These are phyloP conservation scores for Dysmachus trigonus DNA, from an alignment of 2,888 invertebrate genomes.

Conservation along the genomic window DNA sequence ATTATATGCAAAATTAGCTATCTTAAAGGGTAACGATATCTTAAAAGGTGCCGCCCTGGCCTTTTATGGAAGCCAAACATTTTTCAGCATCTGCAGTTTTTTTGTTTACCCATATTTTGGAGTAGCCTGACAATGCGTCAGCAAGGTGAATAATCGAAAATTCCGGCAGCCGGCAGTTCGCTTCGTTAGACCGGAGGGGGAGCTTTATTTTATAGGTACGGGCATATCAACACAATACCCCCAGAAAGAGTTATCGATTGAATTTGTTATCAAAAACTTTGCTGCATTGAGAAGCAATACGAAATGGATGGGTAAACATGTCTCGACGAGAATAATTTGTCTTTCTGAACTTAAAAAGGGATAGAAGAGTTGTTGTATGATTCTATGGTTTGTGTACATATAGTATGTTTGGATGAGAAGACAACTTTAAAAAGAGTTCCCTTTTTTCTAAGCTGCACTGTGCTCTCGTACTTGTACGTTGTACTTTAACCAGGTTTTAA, in stretches of 20 bases:
- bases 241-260: neutral
- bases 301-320: neutral
- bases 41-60: neutral
- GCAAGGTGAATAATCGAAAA: neutral
- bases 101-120: neutral
- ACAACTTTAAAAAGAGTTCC: neutral
- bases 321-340: neutral
- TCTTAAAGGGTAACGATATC: neutral
- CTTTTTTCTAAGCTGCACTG: neutral
- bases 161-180: neutral
- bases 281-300: neutral
- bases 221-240: neutral
- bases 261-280: neutral
- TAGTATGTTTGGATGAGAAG: neutral
- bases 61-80: neutral
- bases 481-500: neutral
- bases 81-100: neutral
- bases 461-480: neutral
- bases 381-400: neutral
- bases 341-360: neutral
- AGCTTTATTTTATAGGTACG: neutral
- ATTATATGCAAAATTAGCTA: neutral
- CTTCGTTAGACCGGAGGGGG: neutral
- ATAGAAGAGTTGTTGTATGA: neutral
- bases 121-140: neutral